Base-by-base conservation (phyloP, 1,140 invertebrate genomes). In the Musca domestica region DNA sequence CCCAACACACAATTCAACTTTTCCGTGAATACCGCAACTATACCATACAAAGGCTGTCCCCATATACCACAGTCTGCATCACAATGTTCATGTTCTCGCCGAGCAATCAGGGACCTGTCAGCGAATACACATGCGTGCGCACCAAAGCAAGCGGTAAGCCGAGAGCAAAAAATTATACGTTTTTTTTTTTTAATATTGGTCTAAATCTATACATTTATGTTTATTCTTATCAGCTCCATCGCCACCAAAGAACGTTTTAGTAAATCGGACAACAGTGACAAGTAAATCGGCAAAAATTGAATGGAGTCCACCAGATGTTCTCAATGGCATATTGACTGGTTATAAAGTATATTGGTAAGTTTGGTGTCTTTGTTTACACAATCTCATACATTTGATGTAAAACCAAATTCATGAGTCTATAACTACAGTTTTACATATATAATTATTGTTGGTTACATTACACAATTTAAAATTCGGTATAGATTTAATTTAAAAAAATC, bases 271-370 rank as follows among this genome's bases (percentile, higher is more conserved):
- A 19, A 47, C 52, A 4, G 30, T 67, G 25, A 66, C 68, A 61
- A 69, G 68, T 51, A 41, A 63, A 58, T 69, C 68, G 27, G 64
- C 48, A 19, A 56, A 34, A 25, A 61, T 69, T 48, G 1, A 15
- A 1, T 69, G 68, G 68, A n/a, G 19, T 3, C 64, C 64, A 25
- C 68, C 68, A 22, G 47, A 34, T n/a, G 48, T 14, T 1, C 61
- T 19, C 19, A 66, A 66, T 69, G 68, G 68, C 1, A 6, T 51
- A 17, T 34, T 69, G n/a, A 30, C 14, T 27, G 10, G 22, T 19
- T 69, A 69, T 25, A 51, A 25, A 19, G 46, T 69, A 25, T 64
- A 48, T 51, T 67, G 52, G 51, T 54, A 58, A 64, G 22, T 19
- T n/a, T n/a, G n/a, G n/a, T n/a, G n/a, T n/a, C n/a, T n/a, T n/a